Base-by-base conservation (phyloP, 1,140 invertebrate species). In the Adelges cooleyi region DNA sequence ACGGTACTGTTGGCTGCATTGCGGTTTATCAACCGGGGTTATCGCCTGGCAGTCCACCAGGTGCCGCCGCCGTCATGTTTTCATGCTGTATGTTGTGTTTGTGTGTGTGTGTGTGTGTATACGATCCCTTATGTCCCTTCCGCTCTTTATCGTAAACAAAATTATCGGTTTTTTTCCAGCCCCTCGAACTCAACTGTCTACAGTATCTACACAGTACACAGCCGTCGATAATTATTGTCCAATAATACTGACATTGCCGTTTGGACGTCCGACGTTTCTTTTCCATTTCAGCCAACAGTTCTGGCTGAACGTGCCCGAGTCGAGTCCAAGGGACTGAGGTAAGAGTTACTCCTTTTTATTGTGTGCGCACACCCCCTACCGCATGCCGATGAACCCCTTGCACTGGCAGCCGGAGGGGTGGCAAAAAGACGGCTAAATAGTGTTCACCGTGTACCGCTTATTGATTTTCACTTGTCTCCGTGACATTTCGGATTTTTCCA, bases 111-210 rank as follows among this genome's bases (percentile, higher is more conserved):
- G 40, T 17, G 15, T 17, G 40, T 17, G 40, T 59, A 20, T 42
- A 25, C n/a, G n/a, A 25, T 44, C 54, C 54, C 54, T 59, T 59
- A 59, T 59, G 54, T 59, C 54, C 54, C 54, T 59, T 59, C 54
- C 54, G 54, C 23, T 44, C 22, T 59, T 59, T 20, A 59, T 59
- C 54, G 54, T 59, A 59, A 59, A 59, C 54, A 59, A 25, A 59
- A 44, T 42, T 59, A 59, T 59, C 54, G 54, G 54, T 44, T 59
- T 59, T 56, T 54, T 54, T 9, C 38, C 20, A 17, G 17, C 22
- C 29, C 29, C 11, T 33, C 29, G 11, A n/a, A n/a, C n/a, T n/a
- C n/a, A n/a, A n/a, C n/a, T n/a, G 13, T 54, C 33, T 36, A 18
- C 18, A n/a, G 15, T 22, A 54, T 10, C 15, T 18, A 3, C 15